Base-by-base conservation (phyloP, 2,113 vertebrate genomes). In the Struthidea cinerea region DNA sequence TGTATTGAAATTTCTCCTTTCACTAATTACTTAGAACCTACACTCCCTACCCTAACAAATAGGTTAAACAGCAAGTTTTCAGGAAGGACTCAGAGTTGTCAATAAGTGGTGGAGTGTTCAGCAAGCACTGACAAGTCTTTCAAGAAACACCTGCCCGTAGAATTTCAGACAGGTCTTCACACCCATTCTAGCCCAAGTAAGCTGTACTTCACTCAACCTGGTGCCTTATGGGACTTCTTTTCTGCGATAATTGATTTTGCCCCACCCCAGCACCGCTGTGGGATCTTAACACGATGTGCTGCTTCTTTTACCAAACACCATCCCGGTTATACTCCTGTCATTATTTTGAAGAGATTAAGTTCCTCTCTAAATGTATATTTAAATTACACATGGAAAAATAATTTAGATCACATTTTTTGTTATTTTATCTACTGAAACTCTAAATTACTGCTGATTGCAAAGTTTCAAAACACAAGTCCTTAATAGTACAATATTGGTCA, bases 201-300 rank as follows among this genome's bases (percentile, higher is more conserved):
- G 33, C 14, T 80, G 28, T n/a, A 46, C 3, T 15, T 87, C 23
- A 22, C 24, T 20, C n/a, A 63, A 1, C 9, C 10, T 41, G 19
- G 16, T 83, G 37, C n/a, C 9, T 79, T 71, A 23, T 32, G 59
- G 8, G 15, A 22, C 26, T 67, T 61, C 15, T 75, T 89, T 79
- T 57, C 52, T 15, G 13, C 63, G 7, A 21, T 21, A 57, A 16
- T 37, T 83, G 1, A 28, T 63, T 89, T 77, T 84, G 17, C 4
- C 22, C 4, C 23, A 52, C 3, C 8, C 0, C 4, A 60, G 5
- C 8, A 32, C 13, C 0, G 0, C 28, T 27, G 39, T 37, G 30
- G 64, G 84, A 69, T 21, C 13, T 74, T 64, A 39, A 39, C 4
- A 15, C 11, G 56, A 8, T 10, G 3, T 56, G 6, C 2, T 78